Conservation (phyloP, 2,888 invertebrate genomes). For the Microctonus hyperodae region DNA sequence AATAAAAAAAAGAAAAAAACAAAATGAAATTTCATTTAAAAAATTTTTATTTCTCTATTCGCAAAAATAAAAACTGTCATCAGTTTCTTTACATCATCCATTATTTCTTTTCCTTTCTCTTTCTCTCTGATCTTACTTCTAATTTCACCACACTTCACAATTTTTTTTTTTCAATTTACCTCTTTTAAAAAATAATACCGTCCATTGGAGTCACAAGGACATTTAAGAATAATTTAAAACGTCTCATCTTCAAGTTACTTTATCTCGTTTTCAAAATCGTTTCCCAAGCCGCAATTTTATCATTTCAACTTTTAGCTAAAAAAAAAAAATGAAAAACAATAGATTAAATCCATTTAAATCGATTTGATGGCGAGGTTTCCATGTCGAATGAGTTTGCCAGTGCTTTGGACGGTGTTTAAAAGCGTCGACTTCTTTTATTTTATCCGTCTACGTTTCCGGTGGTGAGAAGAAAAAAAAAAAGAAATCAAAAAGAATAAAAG, state of each 20-base stretch:
- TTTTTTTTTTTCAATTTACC: no score
- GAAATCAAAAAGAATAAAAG: not conserved
- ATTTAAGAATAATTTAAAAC: constrained; percentile 33
- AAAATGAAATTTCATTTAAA: no score
- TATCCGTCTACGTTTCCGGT: constrained; percentile 5
- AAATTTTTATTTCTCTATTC: no score
- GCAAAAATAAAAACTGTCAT: no score
- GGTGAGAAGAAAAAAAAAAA: not conserved
- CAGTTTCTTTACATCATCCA: not conserved
- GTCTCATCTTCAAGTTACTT: constrained; percentile 28
- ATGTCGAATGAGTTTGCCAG: constrained; percentile 13
- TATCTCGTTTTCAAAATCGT: not conserved
- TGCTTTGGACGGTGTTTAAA: constrained; percentile 10
- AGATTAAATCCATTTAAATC: constrained; percentile 10
- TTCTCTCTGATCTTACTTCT: no score
- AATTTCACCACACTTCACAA: no score
- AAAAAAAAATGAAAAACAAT: not conserved
- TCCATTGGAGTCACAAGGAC: not conserved
- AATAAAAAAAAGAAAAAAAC: no score
- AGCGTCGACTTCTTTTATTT: constrained; percentile 1
- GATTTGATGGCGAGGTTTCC: constrained; percentile 26
- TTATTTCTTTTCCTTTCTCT: not conserved
- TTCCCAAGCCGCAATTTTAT: not conserved
- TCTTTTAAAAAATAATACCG: not conserved
- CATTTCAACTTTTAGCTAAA: not conserved